These are phyloP conservation scores for Spilogale gracilis DNA, from an alignment of 2,113 vertebrate genomes.

Conservation along the genomic window DNA sequence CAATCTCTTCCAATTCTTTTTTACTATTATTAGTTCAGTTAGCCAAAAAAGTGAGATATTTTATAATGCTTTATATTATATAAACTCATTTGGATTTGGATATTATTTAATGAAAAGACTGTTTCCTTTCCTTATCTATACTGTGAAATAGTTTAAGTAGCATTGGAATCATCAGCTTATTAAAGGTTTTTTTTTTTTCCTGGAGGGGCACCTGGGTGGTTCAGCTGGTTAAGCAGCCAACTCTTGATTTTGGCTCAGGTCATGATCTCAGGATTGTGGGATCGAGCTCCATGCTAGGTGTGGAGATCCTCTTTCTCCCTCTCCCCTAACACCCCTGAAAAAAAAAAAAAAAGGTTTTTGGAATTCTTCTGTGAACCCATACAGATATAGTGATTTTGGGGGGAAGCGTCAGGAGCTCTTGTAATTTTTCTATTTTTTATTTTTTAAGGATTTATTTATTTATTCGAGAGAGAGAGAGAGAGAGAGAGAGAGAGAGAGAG, in stretches of 20 bases:
- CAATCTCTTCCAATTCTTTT: not conserved
- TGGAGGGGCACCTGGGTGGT: not conserved
- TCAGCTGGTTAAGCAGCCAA: not conserved
- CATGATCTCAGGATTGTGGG: not conserved
- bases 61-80: not conserved
- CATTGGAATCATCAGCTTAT: not conserved
- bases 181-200: not conserved
- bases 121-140: not conserved
- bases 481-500: not conserved
- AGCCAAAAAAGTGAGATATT: not conserved
- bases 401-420: not conserved
- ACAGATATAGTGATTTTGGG: not conserved
- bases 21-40: not conserved
- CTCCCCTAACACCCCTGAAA: not conserved
- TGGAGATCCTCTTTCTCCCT: not conserved
- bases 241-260: not conserved
- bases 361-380: not conserved
- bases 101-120: not conserved
- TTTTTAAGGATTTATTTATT: not conserved
- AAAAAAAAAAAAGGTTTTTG: not conserved
- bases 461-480: not conserved
- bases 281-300: not conserved
- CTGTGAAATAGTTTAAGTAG: not conserved
- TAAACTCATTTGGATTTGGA: not conserved
- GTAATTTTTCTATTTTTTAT: not conserved